Base-by-base conservation (phyloP, 2,113 vertebrate species). In the Oncorhynchus keta region DNA sequence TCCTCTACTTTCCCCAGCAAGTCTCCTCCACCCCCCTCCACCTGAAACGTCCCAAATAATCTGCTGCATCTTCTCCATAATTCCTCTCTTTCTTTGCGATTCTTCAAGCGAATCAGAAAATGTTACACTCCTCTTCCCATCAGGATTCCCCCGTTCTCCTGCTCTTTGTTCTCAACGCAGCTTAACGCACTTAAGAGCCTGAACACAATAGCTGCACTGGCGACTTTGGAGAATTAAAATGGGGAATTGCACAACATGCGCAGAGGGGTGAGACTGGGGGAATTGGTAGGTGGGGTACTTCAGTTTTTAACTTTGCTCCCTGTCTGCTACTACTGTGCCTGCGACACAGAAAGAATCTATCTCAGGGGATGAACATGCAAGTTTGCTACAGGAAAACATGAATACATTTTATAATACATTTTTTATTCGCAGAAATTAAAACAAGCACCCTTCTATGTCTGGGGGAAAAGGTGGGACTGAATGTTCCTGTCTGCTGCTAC, bases 31-130 rank as follows among this genome's bases (percentile, higher is more conserved):
- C 73, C 16, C 65, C 22, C 51, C 24, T 30, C 11, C 35, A 65
- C 6, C 76, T 32, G 81, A 77, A 81, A 73, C 66, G 62, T 51
- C 14, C 75, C 66, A 24, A 84, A 86, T 84, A 72, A 89, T 87
- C 78, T 22, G 70, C 32, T 75, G 67, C 68, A 81, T 88, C 84
- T 87, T 84, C 81, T 84, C 78, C 68, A 82, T 78, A 85, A 84
- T 82, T 81, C 78, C 65, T 73, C 70, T 70, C 81, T 89, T 84
- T 90, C 81, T 88, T 82, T 51, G 66, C 11, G 18, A 76, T 74
- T 85, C 83, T 78, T 85, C 85, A 83, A 84, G 83, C 82, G 70
- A 81, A 85, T 90, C 84, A 85, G 64, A 89, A 79, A 78, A 90
- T 91, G 90, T 88, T 78, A 87, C 82, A 82, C 65, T 24, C 68